These are phyloP conservation scores for Pangasianodon gigas DNA, from an alignment of 2,113 vertebrate species.

Conservation along the genomic window DNA sequence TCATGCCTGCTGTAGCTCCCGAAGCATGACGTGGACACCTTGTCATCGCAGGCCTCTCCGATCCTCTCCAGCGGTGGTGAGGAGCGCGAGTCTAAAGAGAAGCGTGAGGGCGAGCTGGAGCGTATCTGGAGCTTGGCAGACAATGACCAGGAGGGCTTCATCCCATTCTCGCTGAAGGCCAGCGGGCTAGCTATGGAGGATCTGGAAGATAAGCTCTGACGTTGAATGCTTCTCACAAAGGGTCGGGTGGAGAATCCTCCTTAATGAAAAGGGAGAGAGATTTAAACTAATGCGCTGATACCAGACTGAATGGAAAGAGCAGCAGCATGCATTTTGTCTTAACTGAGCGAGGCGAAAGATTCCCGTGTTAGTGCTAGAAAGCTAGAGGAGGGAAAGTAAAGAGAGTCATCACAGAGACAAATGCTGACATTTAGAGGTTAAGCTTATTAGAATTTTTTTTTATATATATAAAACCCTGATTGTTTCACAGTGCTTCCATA, in stretches of 20 bases:
- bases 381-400: conserved; percentile 42
- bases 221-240: conserved; percentile 94
- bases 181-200: conserved; percentile 93
- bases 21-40: conserved; percentile 90
- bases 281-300: conserved; percentile 55
- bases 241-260: conserved; percentile 96
- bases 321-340: conserved; percentile 33
- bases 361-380: conserved; percentile 49
- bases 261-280: conserved; percentile 58
- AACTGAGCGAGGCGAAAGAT: conserved; percentile 48
- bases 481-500: conserved; percentile 28
- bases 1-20: conserved; percentile 82
- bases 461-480: neutral
- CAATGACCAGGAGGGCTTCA: conserved; percentile 89
- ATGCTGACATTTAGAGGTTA: conserved; percentile 13
- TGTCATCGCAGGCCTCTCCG: conserved; percentile 87
- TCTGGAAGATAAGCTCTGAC: conserved; percentile 88
- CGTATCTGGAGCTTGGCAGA: conserved; percentile 91
- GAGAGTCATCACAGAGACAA: conserved; percentile 49
- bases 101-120: conserved; percentile 90
- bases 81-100: conserved; percentile 92
- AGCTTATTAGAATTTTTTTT: neutral
- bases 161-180: conserved; percentile 83
- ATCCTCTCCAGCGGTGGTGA: conserved; percentile 90
- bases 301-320: conserved; percentile 42